Conservation (phyloP, 2,113 vertebrate genomes). For the Chauna torquata region DNA sequence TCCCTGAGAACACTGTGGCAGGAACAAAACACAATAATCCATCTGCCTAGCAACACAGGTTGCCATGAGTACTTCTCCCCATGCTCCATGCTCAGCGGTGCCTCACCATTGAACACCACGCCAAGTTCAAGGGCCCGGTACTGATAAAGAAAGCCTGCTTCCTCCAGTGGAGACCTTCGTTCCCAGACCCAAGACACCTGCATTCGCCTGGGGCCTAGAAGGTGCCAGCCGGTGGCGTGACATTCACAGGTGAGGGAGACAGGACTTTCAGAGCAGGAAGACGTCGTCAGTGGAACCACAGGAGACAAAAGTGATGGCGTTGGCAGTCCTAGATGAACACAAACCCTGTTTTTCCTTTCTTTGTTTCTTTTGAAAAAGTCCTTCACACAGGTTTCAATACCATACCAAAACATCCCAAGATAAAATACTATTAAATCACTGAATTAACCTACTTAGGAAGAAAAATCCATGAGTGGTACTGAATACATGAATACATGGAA, state of each 20-base stretch:
- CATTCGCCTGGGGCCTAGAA: not conserved
- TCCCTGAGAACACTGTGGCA: slow-evolving; percentile 24
- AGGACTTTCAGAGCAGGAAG: not conserved
- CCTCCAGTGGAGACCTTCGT: not conserved
- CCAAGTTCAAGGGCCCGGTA: not conserved
- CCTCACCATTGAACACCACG: not conserved
- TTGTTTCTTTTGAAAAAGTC: not conserved
- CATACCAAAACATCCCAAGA: not conserved
- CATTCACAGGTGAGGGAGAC: not conserved
- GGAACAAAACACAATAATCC: slow-evolving; percentile 61
- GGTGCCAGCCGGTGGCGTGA: not conserved
- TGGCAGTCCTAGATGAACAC: not conserved
- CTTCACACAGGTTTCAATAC: not conserved
- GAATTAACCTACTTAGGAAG: not conserved
- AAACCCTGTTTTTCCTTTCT: not conserved
- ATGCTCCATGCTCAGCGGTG: not conserved
- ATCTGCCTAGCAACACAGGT: slow-evolving; percentile 70
- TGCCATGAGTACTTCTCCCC: slow-evolving; percentile 38
- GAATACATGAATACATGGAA: not conserved
- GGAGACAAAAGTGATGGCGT: not conserved
- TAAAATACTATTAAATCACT: not conserved
- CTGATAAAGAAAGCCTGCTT: not conserved
- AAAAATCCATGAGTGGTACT: not conserved
- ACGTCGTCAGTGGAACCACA: not conserved
- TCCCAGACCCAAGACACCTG: not conserved